Base-by-base conservation (phyloP, 2,888 invertebrate genomes). In the Aphodius granarius region DNA sequence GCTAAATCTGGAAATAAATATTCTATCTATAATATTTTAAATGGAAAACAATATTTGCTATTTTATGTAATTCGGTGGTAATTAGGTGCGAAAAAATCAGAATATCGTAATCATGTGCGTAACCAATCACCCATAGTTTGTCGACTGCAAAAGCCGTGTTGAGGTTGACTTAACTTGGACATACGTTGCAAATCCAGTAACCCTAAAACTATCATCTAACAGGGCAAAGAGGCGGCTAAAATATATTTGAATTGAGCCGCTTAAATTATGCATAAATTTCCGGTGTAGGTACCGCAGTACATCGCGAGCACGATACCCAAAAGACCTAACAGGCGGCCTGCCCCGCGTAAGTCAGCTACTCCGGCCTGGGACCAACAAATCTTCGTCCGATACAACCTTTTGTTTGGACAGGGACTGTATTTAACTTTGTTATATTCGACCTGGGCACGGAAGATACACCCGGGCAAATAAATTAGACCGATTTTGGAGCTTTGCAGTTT, bases 391-490 rank as follows among this genome's bases (percentile, higher is more conserved):
- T 79, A 80, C 81, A 81, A 82, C 83, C 83, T 84, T 83, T 80
- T 78, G 83, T 85, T 85, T 84, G 82, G 83, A 84, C 82, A 83
- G 82, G 80, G 79, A 78, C 82, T 81, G 81, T 84, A 83, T 84
- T 83, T 84, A 82, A 82, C 81, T 81, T 83, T 84, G 82, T 81
- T 85, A 84, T 84, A 85, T 85, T 84, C 83, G 83, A 81, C 81
- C 82, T 81, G 79, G 80, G 81, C 84, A 84, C 84, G 85, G 81
- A 83, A 85, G 70, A 65, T 68, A 73, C 68, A 66, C 74, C 79
- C 78, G 78, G 77, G 76, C 80, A 82, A 81, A 85, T 85, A 85
- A 85, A 85, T 85, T 84, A 85, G 68, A 73, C 76, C 77, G 65
- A 68, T 72, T 62, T 66, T 71, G 65, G 64, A 43, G 63, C 64